Base-by-base conservation (phyloP, 1,140 invertebrate genomes). In the Zaprionus tsacasi region DNA sequence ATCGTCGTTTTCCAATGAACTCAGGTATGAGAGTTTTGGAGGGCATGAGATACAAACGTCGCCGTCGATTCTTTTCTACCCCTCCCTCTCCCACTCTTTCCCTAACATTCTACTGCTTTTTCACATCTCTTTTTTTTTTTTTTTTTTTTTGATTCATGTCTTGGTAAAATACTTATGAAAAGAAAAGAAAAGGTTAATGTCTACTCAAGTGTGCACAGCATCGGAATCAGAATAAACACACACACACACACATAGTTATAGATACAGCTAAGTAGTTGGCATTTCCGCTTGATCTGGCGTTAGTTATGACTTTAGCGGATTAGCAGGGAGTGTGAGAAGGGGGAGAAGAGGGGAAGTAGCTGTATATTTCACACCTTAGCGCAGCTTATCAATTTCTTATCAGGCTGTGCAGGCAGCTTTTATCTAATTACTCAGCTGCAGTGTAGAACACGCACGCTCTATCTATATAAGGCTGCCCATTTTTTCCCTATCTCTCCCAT, bases 1-100 rank as follows among this genome's bases (percentile, higher is more conserved):
- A 88, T 88, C 83, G 83, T 78, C 82, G 78, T 88, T 87, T 87
- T 88, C 83, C 83, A 88, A 88, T 88, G 83, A 88, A 88, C 77
- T 64, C 82, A 73, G 74, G 75, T 77, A 73, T 72, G 72, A 66
- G 76, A 21, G 21, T 21, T 21, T 21, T 56, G 45, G 60, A 75
- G 73, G 68, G 66, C 79, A 66, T 81, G 80, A 80, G 82, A 80
- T 75, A 83, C 83, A 82, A 79, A 69, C 83, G 82, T 86, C 36
- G 15, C 57, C 58, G 58, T 63, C 82, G 83, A 87, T 76, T 89
- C 83, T 83, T 80, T 12, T 11, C 3, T 48, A 3, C 8, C 15
- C 10, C 8, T 48, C 45, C 21, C 4, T 8, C 11, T 25, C 1
- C 21, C 17, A n/a, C n/a, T 50, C 43, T 50, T 1, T 50, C 17